phyloP scores from a whole-genome alignment of 2,888 invertebrate genomes.

The Pachydiplax longipennis region DNA sequence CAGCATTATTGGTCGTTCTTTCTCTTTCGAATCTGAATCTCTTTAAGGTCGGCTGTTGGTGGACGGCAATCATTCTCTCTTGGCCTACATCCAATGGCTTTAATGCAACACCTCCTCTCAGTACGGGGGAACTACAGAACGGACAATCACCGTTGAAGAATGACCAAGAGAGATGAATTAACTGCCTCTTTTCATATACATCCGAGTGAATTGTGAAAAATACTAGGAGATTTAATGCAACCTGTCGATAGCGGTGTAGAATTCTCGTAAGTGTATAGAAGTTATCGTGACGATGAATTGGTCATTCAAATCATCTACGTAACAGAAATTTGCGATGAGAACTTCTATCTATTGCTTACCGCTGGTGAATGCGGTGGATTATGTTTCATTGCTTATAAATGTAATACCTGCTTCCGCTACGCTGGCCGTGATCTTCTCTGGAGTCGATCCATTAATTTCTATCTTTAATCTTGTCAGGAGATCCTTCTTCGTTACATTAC shows the following conservation, averaged over 20 bases:
- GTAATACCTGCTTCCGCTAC: not conserved
- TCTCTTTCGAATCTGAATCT: not conserved
- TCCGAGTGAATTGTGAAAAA: too few relatives aligned
- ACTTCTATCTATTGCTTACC: not conserved
- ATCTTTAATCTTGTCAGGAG: slow-evolving; percentile 22
- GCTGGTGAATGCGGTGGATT: too few relatives aligned
- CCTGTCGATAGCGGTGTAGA: not conserved
- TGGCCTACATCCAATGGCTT: not conserved
- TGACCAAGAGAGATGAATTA: not conserved
- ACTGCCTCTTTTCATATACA: not conserved
- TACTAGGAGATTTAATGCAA: too few relatives aligned
- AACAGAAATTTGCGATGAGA: not conserved
- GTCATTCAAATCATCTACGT: not conserved
- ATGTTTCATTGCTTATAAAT: not conserved
- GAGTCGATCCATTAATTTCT: not conserved
- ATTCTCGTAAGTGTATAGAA: too few relatives aligned
- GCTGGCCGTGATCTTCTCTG: slow-evolving; percentile 9
- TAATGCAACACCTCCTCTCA: not conserved
- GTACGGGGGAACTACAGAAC: not conserved
- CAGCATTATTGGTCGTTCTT: not conserved
- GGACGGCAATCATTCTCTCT: not conserved
- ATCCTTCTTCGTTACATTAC: not conserved
- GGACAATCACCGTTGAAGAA: not conserved
- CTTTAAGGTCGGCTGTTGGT: not conserved
- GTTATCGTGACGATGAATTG: not conserved